phyloP scores from a whole-genome alignment of 1,140 invertebrate genomes.

The Archivesica marissinica region DNA sequence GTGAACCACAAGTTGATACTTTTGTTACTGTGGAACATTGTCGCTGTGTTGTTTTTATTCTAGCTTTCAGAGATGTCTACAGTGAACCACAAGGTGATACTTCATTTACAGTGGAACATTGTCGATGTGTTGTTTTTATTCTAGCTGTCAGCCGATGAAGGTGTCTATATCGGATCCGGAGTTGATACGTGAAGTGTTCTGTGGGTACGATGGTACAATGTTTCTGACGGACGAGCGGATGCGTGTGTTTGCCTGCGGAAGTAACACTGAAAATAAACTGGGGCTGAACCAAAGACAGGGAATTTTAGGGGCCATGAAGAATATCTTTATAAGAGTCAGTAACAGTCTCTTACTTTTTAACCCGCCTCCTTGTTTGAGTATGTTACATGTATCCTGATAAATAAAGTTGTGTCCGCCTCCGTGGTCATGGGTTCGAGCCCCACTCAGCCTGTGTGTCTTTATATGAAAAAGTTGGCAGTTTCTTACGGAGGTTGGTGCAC shows the following conservation, averaged over 20 bases:
- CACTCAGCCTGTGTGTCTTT: too few relatives aligned
- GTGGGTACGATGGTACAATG: constrained; percentile 88
- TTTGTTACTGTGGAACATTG: too few relatives aligned
- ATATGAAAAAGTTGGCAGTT: too few relatives aligned
- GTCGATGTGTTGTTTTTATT: neutral
- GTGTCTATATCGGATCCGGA: constrained; percentile 85
- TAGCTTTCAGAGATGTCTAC: neutral
- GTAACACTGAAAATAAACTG: constrained; percentile 89
- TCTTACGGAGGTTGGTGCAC: too few relatives aligned
- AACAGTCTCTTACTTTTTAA: too few relatives aligned
- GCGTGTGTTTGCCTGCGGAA: constrained; percentile 88
- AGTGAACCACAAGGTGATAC: neutral
- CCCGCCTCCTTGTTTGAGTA: too few relatives aligned
- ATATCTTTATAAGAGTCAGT: constrained; percentile 82
- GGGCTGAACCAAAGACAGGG: constrained; percentile 86
- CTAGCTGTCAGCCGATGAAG: constrained; percentile 84
- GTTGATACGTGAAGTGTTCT: constrained; percentile 86
- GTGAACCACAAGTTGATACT: too few relatives aligned
- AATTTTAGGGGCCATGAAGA: constrained; percentile 85
- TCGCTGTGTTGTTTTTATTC: neutral
- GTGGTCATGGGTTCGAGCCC: too few relatives aligned
- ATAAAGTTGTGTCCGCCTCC: too few relatives aligned
- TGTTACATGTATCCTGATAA: too few relatives aligned
- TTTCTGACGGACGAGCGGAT: constrained; percentile 88
- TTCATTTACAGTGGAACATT: neutral